Percentiles rank a stretch among this genome's conserved stretches.
Conservation (phyloP, 64 coral and sea anemone species). For the Dendronephthya gigantea region DNA sequence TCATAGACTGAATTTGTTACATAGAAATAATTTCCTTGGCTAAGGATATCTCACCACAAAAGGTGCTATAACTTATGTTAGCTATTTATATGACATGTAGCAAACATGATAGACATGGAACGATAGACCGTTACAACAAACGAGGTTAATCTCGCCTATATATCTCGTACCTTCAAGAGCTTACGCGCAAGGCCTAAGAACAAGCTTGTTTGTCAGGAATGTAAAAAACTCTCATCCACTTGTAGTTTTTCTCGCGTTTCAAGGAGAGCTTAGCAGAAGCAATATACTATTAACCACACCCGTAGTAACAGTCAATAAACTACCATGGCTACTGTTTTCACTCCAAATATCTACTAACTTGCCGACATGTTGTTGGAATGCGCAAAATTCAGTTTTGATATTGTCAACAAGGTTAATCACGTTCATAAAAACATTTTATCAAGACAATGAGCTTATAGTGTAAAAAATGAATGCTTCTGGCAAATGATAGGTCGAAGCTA, state of each 20-base stretch:
- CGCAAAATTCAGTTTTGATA: neutral
- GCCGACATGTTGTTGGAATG: neutral
- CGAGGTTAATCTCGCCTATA: too few species aligned
- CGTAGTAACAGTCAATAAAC: neutral
- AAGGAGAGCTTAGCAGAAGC: neutral
- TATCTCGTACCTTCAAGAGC: too few species aligned
- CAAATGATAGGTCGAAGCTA: neutral
- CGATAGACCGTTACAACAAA: too few species aligned
- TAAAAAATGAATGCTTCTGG: neutral
- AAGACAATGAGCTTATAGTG: neutral
- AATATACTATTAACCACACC: neutral
- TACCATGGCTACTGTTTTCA: neutral
- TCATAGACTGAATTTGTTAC: too few species aligned
- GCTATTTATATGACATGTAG: too few species aligned
- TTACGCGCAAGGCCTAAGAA: too few species aligned
- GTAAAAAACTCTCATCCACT: neutral
- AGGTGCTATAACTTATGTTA: too few species aligned
- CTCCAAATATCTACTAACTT: neutral
- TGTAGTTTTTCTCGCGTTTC: neutral
- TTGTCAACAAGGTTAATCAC: neutral
- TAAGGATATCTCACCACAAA: too few species aligned
- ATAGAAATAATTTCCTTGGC: too few species aligned
- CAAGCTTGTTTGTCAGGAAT: too few species aligned
- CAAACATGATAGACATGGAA: too few species aligned
- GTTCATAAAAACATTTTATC: neutral